Base-by-base conservation (phyloP, 2,797 vertebrate genomes). In the Tenualosa thibaudeaui region DNA sequence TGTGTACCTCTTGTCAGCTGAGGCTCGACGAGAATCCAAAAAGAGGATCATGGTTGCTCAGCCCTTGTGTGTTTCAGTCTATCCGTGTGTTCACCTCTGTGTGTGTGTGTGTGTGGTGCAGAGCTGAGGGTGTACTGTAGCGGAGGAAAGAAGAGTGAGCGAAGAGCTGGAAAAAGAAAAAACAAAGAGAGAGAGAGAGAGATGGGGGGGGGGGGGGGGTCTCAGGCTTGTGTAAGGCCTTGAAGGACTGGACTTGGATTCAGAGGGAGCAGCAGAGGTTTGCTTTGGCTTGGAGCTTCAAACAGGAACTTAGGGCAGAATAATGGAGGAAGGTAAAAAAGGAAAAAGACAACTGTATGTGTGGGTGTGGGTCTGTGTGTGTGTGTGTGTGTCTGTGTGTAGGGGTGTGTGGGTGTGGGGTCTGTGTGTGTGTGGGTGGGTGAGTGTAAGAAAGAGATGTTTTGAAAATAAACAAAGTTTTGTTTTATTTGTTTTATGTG, bases 281-380 rank as follows among this genome's bases (percentile, higher is more conserved):
- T 88, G 87, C 84, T 86, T 89, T 92, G 91, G 92, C 92, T 89
- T 53, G 84, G 81, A 31, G 85, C 82, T 85, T 84, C 68, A 86
- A 84, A 86, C 86, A 82, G 83, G 86, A 89, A 89, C 87, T 85
- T 89, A 84, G 50, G 82, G 92, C 93, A 87, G 91, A 91, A 86
- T 84, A 85, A 83, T 46, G 83, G 75, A 81, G 84, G 60, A 84
- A 75, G 31, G 56, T 84, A 87, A 62, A 85, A 88, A 85, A 81
- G 84, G 88, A 89, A 88, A 62, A 84, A 86, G 86, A 84, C 82
- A 31, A 31, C 31, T 31, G 31, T 31, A 1, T 31, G 31, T 31
- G 31, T 31, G 31, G 0, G 31, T 31, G 24, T 37, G 9, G 31
- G 65, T 68, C 26, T 68, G 62, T 31, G 62, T 68, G 62, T 68